Percentiles rank a stretch among this genome's conserved stretches.
These are phyloP conservation scores for Indri indri DNA, from an alignment of 2,113 vertebrate genomes.

Conservation along the genomic window DNA sequence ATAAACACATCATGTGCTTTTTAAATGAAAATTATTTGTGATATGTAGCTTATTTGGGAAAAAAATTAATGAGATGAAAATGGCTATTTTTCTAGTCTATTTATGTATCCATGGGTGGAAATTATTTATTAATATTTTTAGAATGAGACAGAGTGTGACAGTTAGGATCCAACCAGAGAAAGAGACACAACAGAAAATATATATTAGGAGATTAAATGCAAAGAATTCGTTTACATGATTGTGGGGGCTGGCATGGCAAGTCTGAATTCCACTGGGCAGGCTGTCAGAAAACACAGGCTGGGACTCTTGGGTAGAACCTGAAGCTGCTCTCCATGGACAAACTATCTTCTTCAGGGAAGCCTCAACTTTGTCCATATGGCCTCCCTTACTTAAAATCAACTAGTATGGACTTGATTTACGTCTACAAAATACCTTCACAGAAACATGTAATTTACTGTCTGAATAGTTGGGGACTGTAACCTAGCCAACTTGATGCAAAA, in stretches of 20 bases:
- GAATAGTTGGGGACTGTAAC: neutral
- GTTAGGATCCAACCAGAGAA: neutral
- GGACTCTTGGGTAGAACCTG: neutral
- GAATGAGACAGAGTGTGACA: neutral
- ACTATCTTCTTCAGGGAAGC: neutral
- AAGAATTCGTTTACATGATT: neutral
- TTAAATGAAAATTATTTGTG: neutral
- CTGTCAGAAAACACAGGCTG: neutral
- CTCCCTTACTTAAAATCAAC: neutral
- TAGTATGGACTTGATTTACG: neutral
- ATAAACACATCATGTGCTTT: neutral
- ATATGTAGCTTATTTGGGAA: neutral
- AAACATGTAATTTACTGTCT: neutral
- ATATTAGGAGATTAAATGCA: neutral
- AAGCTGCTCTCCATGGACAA: neutral
- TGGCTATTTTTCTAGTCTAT: neutral
- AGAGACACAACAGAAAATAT: neutral
- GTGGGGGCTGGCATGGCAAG: neutral
- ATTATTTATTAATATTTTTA: neutral
- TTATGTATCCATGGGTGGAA: neutral
- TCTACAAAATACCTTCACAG: neutral
- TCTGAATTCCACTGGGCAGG: neutral
- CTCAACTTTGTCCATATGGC: neutral
- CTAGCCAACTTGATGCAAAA: neutral
- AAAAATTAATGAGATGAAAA: neutral